Evolutionary conservation across 37 sponge, comb jelly and placozoan species (phyloP), one percentile per base, ranked within the genome.

Genomic region (Haliclona indistincta): DNA sequence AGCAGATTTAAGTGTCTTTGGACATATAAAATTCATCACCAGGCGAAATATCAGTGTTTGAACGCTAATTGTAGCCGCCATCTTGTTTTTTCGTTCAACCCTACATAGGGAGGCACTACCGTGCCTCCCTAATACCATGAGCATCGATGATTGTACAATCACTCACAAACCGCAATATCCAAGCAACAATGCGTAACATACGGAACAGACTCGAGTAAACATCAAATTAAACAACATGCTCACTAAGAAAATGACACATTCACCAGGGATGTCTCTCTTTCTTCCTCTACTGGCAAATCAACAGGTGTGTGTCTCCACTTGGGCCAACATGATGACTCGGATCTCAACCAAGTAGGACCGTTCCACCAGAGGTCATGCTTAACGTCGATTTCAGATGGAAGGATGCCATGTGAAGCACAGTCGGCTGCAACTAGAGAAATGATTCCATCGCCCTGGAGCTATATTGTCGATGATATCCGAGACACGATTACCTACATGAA

Each of bases 1-100:
- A n/a, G n/a, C n/a, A n/a, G n/a, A n/a, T n/a, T n/a, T n/a, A n/a
- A n/a, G n/a, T n/a, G n/a, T n/a, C n/a, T 79, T 80, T 6, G 62
- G 45, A 3, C 10, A 47, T 10, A 80, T 75, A 36, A 86, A 11
- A 13, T 80, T 34, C 17, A 55, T 43, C 3, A 39, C 36, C 26
- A 86, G 43, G 4, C 25, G 81, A 40, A 86, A 49, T 15, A 86
- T 79, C 17, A 55, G 20, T 13, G 80, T 67, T 43, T 74, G 76
- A 17, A 29, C 43, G 28, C 30, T 70, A 43, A n/a, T n/a, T n/a
- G n/a, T n/a, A n/a, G n/a, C n/a, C n/a, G n/a, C n/a, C n/a, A n/a
- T n/a, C n/a, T n/a, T n/a, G n/a, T n/a, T n/a, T n/a, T n/a, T n/a
- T n/a, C n/a, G n/a, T n/a, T n/a, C n/a, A n/a, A n/a, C n/a, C n/a